phyloP scores from a whole-genome alignment of 2,888 invertebrate genomes.

The Ophraella communa region DNA sequence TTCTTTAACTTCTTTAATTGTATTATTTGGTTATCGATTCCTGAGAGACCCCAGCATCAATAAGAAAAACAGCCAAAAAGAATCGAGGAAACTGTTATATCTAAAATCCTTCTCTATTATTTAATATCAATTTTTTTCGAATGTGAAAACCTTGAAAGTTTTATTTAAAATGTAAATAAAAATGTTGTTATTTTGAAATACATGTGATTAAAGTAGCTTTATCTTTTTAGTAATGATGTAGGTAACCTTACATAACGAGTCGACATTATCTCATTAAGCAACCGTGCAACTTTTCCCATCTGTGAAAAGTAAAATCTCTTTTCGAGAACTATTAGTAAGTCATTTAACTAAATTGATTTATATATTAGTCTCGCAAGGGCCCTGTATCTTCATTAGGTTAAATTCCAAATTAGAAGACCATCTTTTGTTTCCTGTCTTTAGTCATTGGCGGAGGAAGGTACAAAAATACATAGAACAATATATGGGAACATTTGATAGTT shows the following conservation, averaged over 20 bases:
- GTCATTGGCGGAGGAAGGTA: not conserved
- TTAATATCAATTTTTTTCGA: not conserved
- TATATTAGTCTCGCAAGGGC: constrained; percentile 50
- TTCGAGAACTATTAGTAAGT: constrained; percentile 44
- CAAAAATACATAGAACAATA: not conserved
- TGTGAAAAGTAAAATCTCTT: constrained; percentile 43
- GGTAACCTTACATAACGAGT: constrained; percentile 5
- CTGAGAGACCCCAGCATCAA: too few species aligned
- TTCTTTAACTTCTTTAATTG: too few species aligned
- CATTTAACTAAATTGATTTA: constrained; percentile 50
- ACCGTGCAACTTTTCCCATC: constrained; percentile 30
- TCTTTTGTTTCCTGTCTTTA: constrained; percentile 31
- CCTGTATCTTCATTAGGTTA: constrained; percentile 43
- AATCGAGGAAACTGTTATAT: too few species aligned
- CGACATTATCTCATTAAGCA: constrained; percentile 11
- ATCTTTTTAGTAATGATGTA: not conserved
- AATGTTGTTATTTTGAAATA: not conserved
- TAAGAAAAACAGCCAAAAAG: too few species aligned
- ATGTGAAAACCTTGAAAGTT: not conserved
- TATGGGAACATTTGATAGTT: too few species aligned
- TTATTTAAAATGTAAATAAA: not conserved
- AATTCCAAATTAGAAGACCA: constrained; percentile 46
- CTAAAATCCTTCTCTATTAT: not conserved
- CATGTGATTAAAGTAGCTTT: not conserved
- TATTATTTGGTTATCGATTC: too few species aligned